Evolutionary conservation across 2,113 vertebrate species (phyloP).

Genomic region (Chionodraco myersi): DNA sequence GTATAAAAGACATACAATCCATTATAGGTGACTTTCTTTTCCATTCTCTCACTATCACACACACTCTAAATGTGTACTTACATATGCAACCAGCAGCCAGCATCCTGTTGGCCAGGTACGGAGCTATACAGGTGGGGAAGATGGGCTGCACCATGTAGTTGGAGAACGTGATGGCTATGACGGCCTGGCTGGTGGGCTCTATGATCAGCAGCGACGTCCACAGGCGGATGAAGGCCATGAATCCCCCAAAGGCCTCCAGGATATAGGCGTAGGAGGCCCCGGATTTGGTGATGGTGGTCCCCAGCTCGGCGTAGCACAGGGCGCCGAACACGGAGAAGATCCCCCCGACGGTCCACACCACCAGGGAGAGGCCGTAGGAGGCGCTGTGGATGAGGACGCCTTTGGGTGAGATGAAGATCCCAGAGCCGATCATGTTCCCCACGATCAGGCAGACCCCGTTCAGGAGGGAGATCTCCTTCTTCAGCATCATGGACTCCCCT

Average conservation of each 20-base stretch:
- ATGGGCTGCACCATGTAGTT: slow-evolving; percentile 94
- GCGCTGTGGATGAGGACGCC: slow-evolving; percentile 91
- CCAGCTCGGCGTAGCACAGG: slow-evolving; percentile 93
- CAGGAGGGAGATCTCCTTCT: slow-evolving; percentile 92
- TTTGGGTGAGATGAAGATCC: slow-evolving; percentile 95
- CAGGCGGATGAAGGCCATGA: slow-evolving; percentile 90
- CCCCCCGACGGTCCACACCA: slow-evolving; percentile 91
- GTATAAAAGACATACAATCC: too few species aligned
- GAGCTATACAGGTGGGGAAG: slow-evolving; percentile 89
- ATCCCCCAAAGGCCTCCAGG: slow-evolving; percentile 90
- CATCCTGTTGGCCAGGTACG: slow-evolving; percentile 87
- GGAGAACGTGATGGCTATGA: slow-evolving; percentile 95
- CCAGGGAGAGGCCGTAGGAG: slow-evolving; percentile 90
- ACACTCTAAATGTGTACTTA: slow-evolving; percentile 77
- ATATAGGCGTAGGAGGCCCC: slow-evolving; percentile 95
- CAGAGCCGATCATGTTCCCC: slow-evolving; percentile 96
- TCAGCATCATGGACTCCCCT: slow-evolving; percentile 86
- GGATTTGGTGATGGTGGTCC: slow-evolving; percentile 94
- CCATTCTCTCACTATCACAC: neutral
- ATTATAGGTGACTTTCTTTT: too few species aligned
- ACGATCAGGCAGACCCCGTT: slow-evolving; percentile 93
- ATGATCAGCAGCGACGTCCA: slow-evolving; percentile 95
- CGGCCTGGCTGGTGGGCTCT: slow-evolving; percentile 92
- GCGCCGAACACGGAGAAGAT: slow-evolving; percentile 92
- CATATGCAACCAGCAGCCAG: slow-evolving; percentile 92